Evolutionary conservation across 2,888 invertebrate genomes (phyloP), one percentile per base, ranked within the genome.

Genomic region (Ephialtes manifestator): DNA sequence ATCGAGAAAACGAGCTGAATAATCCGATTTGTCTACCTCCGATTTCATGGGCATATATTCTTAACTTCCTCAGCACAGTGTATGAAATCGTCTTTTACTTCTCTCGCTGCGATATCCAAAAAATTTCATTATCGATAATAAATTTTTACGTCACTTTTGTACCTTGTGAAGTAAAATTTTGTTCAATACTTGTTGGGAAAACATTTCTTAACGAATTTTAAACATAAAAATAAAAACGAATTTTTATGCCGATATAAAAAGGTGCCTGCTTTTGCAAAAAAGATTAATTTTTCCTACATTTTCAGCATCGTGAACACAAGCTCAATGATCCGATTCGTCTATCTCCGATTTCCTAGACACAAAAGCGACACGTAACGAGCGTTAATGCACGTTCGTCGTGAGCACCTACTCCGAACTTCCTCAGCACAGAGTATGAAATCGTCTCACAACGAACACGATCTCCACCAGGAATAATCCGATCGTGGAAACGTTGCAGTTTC

Each of bases 381-480:
- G n/a, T 81, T 48, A 53, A 53, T 53, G n/a, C 75, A 48, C 39
- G 43, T 76, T 81, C 53, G 7, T 68, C 53, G 74, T 68, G 60
- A 60, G 60, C 18, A 63, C 60, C 35, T 18, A 63, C 35, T 63
- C 31, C n/a, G 4, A 63, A 63, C 35, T 63, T 35, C n/a, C 60
- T 63, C 60, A 2, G 1, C 60, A n/a, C 60, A 1, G 15, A n/a
- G 11, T 58, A 35, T 18, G 31, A n/a, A 13, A 31, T 60, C n/a
- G n/a, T 31, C 10, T 2, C 20, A 28, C 31, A 60, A 10, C 65
- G 8, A 46, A 20, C 24, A 7, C 43, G 43, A 20, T 43, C 43
- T 18, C 39, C 10, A 24, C 11, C 18, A 7, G 31, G 43, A 15
- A 67, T 43, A 43, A 67, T 67, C 65, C 5, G 65, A 67, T 43